phyloP scores from a whole-genome alignment of 1,140 invertebrate species.

The Sitodiplosis mosellana region DNA sequence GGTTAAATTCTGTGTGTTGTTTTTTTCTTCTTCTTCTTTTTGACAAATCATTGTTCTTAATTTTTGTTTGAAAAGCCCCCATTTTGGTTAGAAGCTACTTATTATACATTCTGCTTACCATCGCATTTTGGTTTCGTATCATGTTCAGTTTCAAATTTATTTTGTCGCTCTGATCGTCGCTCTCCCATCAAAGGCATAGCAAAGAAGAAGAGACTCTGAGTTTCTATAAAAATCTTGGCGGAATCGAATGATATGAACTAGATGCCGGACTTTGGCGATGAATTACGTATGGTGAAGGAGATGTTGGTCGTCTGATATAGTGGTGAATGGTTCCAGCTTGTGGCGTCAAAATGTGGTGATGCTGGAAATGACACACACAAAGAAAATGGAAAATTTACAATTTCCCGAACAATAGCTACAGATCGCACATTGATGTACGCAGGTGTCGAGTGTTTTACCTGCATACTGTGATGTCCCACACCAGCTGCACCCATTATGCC shows the following conservation, averaged over 20 bases:
- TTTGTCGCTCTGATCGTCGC: neutral
- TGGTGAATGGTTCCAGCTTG: slow-evolving; percentile 17
- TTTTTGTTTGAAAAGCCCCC: too few species aligned
- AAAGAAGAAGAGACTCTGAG: slow-evolving; percentile 21
- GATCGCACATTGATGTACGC: too few species aligned
- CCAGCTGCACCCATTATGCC: neutral
- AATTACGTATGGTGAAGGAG: slow-evolving; percentile 11
- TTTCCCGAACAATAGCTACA: too few species aligned
- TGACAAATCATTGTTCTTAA: too few species aligned
- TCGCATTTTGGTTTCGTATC: too few species aligned
- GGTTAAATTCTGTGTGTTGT: too few species aligned
- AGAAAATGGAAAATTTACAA: too few species aligned
- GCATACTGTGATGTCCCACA: slow-evolving; percentile 15
- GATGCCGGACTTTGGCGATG: slow-evolving; percentile 9
- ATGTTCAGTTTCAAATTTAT: neutral
- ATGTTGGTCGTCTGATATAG: slow-evolving; percentile 13
- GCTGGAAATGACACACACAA: neutral
- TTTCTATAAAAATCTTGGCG: slow-evolving; percentile 25
- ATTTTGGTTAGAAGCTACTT: too few species aligned
- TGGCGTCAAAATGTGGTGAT: slow-evolving; percentile 13
- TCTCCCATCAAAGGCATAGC: slow-evolving; percentile 17
- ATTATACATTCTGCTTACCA: too few species aligned
- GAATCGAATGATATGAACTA: slow-evolving; percentile 21
- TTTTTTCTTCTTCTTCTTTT: too few species aligned
- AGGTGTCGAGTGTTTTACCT: slow-evolving; percentile 9